Evolutionary conservation across 2,888 invertebrate species (phyloP).

Genomic region (Tridacna crocea): DNA sequence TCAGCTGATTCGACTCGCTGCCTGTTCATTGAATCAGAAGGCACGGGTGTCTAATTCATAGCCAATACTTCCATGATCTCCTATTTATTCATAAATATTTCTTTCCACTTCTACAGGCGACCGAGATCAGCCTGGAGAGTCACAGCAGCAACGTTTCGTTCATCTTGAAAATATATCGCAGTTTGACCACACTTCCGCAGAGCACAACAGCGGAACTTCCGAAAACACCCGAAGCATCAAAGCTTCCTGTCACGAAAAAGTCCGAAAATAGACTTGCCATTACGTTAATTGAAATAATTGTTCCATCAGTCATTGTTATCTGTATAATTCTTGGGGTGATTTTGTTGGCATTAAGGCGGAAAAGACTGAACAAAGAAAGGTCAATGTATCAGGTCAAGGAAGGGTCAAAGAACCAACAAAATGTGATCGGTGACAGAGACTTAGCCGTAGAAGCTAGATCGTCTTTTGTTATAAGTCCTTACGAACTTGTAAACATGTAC

Average conservation of each 20-base stretch:
- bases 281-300: conserved; percentile 33
- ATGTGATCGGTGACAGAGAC: conserved; percentile 11
- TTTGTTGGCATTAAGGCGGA: conserved; percentile 9
- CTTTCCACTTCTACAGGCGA: conserved; percentile 19
- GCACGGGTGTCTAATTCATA: no score
- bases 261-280: neutral
- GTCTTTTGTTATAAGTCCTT: conserved; percentile 40
- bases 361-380: conserved; percentile 20
- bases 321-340: conserved; percentile 20
- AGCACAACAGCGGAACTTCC: neutral
- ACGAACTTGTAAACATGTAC: conserved; percentile 29
- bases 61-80: no score
- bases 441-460: conserved; percentile 26
- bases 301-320: conserved; percentile 20
- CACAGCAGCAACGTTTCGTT: conserved; percentile 9
- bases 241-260: neutral
- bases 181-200: conserved; percentile 22
- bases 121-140: conserved; percentile 15
- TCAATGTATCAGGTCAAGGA: conserved; percentile 28
- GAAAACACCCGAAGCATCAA: neutral
- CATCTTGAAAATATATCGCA: conserved; percentile 10
- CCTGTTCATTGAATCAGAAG: no score
- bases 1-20: neutral
- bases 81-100: no score
- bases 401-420: neutral